Conservation (phyloP, 2,888 invertebrate genomes). For the Drosophila yooni region DNA sequence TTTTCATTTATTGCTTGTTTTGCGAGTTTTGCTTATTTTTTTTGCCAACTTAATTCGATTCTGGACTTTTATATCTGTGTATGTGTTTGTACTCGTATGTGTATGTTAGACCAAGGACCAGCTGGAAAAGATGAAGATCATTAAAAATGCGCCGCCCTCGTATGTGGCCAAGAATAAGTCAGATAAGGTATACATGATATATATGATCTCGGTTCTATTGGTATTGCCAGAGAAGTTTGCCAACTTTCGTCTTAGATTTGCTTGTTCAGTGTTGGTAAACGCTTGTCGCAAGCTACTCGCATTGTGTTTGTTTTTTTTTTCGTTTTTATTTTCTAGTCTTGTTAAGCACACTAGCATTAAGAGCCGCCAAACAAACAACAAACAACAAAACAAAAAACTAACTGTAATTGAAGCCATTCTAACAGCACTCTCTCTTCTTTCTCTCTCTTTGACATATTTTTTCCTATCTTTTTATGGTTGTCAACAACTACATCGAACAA, state of each 20-base stretch:
- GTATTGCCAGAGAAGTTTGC: conserved; percentile 34
- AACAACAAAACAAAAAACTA: conserved; percentile 40
- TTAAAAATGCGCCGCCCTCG: conserved; percentile 94
- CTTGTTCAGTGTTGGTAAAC: conserved; percentile 71
- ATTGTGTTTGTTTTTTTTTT: conserved; percentile 2
- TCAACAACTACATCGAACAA: conserved; percentile 40
- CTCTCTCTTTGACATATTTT: conserved; percentile 60
- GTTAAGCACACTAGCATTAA: conserved; percentile 39
- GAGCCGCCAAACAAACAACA: conserved; percentile 1
- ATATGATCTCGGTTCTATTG: not conserved
- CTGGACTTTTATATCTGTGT: conserved; percentile 26
- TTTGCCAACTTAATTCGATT: conserved; percentile 19
- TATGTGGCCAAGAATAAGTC: conserved; percentile 94
- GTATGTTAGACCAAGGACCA: conserved; percentile 87
- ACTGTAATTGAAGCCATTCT: conserved; percentile 62
- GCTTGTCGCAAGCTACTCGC: conserved; percentile 43
- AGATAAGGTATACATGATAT: conserved; percentile 88
- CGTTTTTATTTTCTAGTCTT: not conserved
- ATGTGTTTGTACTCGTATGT: conserved; percentile 33
- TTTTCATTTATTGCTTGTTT: conserved; percentile 33
- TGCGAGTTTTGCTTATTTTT: conserved; percentile 12
- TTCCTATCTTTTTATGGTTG: conserved; percentile 31
- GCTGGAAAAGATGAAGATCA: conserved; percentile 89
- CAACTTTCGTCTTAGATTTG: conserved; percentile 25
- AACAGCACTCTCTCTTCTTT: conserved; percentile 65